phyloP scores from a whole-genome alignment of 1,140 invertebrate genomes.

The Camponotus pennsylvanicus region DNA sequence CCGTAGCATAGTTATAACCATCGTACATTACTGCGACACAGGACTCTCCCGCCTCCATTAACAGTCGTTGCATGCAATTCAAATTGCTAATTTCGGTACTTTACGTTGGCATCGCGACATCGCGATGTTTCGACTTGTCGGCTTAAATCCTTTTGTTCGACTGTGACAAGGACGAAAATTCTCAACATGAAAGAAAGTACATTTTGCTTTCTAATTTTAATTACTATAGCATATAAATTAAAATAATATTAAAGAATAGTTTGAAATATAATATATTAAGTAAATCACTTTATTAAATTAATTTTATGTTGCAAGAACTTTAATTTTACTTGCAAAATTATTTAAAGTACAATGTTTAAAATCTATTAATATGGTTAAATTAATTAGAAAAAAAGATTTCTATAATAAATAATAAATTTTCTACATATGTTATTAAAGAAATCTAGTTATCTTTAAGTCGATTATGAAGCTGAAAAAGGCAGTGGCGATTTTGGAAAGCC shows the following conservation, averaged over 20 bases:
- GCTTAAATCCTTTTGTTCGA: neutral
- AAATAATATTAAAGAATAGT: neutral
- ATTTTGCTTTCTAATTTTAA: neutral
- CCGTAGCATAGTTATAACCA: slow-evolving; percentile 69
- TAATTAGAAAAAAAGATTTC: no score
- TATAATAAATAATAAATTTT: no score
- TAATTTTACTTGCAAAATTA: neutral
- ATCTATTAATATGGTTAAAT: neutral
- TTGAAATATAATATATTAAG: neutral
- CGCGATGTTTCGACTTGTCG: neutral
- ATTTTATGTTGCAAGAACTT: neutral
- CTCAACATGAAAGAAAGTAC: no score
- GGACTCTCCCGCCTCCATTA: slow-evolving; percentile 16
- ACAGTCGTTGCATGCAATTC: slow-evolving; percentile 12
- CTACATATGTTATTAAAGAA: no score
- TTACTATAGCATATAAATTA: neutral
- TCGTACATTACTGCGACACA: slow-evolving; percentile 36
- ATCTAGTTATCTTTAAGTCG: neutral
- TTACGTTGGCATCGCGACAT: neutral
- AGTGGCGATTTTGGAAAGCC: neutral
- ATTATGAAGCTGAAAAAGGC: neutral
- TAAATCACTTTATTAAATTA: neutral
- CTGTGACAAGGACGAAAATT: neutral
- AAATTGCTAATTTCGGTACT: slow-evolving; percentile 44
- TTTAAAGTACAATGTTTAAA: neutral